Evolutionary conservation across 2,113 vertebrate species (phyloP), one percentile per base, ranked within the genome.

Genomic region (Tachysurus vachellii): DNA sequence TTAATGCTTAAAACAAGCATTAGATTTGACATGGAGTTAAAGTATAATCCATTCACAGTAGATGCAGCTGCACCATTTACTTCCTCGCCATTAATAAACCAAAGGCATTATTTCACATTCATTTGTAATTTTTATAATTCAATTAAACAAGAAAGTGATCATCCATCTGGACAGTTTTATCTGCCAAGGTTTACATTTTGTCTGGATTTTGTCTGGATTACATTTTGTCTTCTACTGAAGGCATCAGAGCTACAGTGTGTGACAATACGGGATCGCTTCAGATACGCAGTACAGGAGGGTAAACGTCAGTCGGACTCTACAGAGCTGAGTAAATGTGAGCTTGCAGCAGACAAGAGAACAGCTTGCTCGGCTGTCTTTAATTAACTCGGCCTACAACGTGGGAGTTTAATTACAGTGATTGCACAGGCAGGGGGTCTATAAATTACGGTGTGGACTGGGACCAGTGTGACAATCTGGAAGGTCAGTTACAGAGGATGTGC

Each of bases 401-500:
- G 68, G 77, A 12, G 68, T 47, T 92, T 92, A 88, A 94, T 94
- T 94, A 94, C 86, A 82, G 90, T 91, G 89, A 93, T 91, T 93
- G 92, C 82, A 57, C 80, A 70, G 70, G 81, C 80, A 87, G 85
- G 85, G 87, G 87, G 61, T 64, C 73, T 68, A 68, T 86, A 61
- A 85, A 66, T 62, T 77, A 54, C 44, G 44, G n/a, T 53, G 89
- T 47, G 70, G 56, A 79, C 80, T 82, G 23, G 19, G 36, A 82
- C 61, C 61, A 81, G 61, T 61, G 57, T 81, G 57, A 26, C 57
- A 61, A 59, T 19, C 79, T 59, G 54, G 54, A 80, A 31, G 12
- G 56, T 61, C 79, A 81, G 79, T 42, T 81, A 59, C 16, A 81
- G n/a, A 47, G 59, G 13, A 47, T 8, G 4, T 8, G 36, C 13